phyloP scores from a whole-genome alignment of 2,888 invertebrate species.

The Chaitophorus viminalis region DNA sequence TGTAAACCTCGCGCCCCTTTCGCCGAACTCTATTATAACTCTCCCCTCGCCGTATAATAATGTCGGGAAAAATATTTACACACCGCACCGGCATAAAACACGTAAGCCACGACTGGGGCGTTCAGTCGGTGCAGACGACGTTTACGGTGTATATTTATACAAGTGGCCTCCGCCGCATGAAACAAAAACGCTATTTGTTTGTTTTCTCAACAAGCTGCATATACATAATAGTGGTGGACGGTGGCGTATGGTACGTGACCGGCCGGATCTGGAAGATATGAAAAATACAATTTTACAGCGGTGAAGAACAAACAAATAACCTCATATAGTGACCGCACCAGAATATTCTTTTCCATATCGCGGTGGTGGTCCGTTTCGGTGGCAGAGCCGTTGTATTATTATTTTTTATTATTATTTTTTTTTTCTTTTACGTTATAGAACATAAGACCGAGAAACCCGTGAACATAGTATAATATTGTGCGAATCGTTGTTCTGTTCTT shows the following conservation, averaged over 20 bases:
- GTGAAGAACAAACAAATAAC: background rate
- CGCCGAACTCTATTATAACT: background rate
- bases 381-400: too few relatives aligned
- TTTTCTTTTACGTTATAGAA: too few relatives aligned
- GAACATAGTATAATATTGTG: too few relatives aligned
- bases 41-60: background rate
- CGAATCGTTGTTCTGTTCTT: too few relatives aligned
- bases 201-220: constrained; percentile 39
- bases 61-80: constrained; percentile 24
- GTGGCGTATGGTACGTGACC: constrained; percentile 7
- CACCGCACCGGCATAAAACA: background rate
- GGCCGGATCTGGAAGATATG: constrained; percentile 25
- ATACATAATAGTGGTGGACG: too few relatives aligned
- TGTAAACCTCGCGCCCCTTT: background rate
- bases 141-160: constrained; percentile 19
- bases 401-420: too few relatives aligned
- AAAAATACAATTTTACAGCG: constrained; percentile 29
- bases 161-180: background rate
- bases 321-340: background rate
- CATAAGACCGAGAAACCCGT: too few relatives aligned
- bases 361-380: background rate
- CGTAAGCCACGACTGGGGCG: background rate
- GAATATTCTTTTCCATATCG: background rate
- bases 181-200: constrained; percentile 39
- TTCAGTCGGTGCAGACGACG: background rate